Percentiles rank a stretch among this genome's conserved stretches.
These are phyloP conservation scores for Stenchaetothrips biformis DNA, from an alignment of 2,888 invertebrate species.

Conservation along the genomic window DNA sequence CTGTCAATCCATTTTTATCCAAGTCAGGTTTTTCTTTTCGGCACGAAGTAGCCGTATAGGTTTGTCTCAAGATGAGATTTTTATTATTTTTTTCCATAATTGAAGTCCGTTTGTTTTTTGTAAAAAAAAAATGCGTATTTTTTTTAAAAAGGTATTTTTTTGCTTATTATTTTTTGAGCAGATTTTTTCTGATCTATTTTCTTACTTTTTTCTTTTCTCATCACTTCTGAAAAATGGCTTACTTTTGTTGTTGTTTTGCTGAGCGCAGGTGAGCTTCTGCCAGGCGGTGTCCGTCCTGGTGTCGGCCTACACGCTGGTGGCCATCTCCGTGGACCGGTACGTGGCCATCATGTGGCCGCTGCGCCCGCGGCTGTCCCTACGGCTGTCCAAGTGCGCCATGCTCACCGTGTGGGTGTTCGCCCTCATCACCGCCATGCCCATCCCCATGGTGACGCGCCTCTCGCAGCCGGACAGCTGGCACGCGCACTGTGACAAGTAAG, in stretches of 20 bases:
- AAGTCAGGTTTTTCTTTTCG: no score
- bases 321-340: conserved; percentile 85
- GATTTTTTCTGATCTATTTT: no score
- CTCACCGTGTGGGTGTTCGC: conserved; percentile 70
- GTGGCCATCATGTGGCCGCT: conserved; percentile 87
- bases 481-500: conserved; percentile 38
- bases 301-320: conserved; percentile 84
- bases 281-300: conserved; percentile 71
- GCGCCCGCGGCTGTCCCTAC: conserved; percentile 71
- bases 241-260: neutral
- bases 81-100: no score
- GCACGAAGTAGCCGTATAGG: no score
- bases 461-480: conserved; percentile 60
- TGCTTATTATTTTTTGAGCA: no score
- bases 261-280: conserved; percentile 36
- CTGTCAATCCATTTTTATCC: no score
- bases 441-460: conserved; percentile 67
- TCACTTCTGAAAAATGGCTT: neutral
- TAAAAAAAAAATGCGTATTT: no score
- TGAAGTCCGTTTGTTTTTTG: no score
- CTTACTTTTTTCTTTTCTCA: no score
- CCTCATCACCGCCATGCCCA: conserved; percentile 72
- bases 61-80: no score
- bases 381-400: conserved; percentile 64
- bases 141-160: no score